These are phyloP conservation scores for cattle (Bos taurus) DNA, from an alignment of 2,113 vertebrate genomes.

Conservation along the genomic window ARS-UCD2.0 NC_037351.1:22552501-22553000, in stretches of 20 bases:
- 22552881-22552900: background rate
- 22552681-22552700: slow-evolving; percentile 15
- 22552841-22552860: background rate
- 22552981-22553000: background rate
- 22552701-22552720: slow-evolving; percentile 8
- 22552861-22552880: background rate
- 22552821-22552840: background rate
- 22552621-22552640: background rate
- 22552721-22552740: slow-evolving; percentile 17
- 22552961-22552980: background rate
- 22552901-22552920: background rate
- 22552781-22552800: background rate
- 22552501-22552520: background rate
- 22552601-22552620: background rate
- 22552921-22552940: background rate
- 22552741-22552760: background rate
- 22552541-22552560: rapidly evolving
- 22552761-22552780: background rate
- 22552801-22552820: background rate
- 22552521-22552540: background rate
- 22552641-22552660: background rate
- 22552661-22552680: background rate
- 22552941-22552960: background rate
- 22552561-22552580: background rate
- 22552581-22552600: background rate